phyloP scores from a whole-genome alignment of 2,113 vertebrate species.

The Eptesicus fuscus region DNA sequence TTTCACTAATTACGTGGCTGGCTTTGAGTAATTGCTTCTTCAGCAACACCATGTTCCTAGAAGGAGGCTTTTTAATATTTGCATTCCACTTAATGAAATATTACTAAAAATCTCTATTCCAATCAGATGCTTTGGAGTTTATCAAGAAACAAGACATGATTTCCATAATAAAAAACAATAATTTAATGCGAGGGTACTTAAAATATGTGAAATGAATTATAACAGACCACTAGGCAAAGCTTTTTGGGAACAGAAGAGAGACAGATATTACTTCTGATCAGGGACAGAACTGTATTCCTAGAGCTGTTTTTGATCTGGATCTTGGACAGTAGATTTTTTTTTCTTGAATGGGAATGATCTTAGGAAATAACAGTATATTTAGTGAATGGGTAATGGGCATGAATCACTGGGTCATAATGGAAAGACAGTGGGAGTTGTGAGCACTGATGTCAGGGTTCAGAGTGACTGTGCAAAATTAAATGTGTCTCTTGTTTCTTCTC shows the following conservation, averaged over 20 bases:
- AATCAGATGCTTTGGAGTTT: not conserved
- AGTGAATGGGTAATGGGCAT: not conserved
- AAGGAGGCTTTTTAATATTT: not conserved
- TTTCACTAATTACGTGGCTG: slow-evolving; percentile 92
- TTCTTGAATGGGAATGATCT: not conserved
- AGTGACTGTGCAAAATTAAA: not conserved
- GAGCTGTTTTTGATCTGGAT: not conserved
- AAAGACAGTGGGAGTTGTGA: not conserved
- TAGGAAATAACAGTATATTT: not conserved
- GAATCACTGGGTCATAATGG: not conserved
- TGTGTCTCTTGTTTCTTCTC: not conserved
- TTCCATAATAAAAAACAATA: not conserved
- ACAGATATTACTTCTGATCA: not conserved
- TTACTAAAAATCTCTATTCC: not conserved
- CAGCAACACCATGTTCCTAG: too few species aligned
- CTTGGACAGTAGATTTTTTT: not conserved
- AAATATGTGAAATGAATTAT: slow-evolving; percentile 24
- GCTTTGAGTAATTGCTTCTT: too few species aligned
- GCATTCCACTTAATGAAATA: not conserved
- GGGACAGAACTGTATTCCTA: too few species aligned
- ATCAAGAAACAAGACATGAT: not conserved
- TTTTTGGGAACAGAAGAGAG: not conserved
- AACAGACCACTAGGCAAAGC: not conserved
- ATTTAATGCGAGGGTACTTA: not conserved
- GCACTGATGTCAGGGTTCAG: not conserved